phyloP scores from a whole-genome alignment of 2,113 vertebrate genomes.

The Cranoglanis bouderius region DNA sequence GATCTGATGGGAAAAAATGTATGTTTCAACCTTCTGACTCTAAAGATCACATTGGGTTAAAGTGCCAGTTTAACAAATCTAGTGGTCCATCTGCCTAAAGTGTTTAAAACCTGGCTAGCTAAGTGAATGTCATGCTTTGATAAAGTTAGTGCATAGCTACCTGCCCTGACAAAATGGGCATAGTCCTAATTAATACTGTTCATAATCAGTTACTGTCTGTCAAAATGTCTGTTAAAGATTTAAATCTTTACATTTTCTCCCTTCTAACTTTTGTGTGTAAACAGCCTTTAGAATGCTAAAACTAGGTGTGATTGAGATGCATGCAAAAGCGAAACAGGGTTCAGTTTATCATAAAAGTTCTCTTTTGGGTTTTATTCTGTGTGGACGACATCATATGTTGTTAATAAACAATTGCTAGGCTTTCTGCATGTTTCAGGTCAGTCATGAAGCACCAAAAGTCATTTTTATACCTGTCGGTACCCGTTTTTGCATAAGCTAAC shows the following conservation, averaged over 20 bases:
- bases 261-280: too few relatives aligned
- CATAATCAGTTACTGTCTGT: not conserved
- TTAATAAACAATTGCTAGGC: not conserved
- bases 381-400: not conserved
- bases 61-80: not conserved
- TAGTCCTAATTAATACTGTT: not conserved
- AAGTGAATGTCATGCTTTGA: not conserved
- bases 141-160: not conserved
- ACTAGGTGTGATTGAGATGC: too few relatives aligned
- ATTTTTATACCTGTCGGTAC: not conserved
- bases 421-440: not conserved
- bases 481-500: not conserved
- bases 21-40: not conserved
- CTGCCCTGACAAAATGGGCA: not conserved
- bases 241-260: not conserved
- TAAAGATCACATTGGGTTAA: not conserved
- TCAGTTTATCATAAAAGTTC: not conserved
- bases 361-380: not conserved
- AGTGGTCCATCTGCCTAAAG: not conserved
- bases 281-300: not conserved
- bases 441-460: not conserved
- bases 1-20: not conserved
- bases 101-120: not conserved
- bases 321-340: not conserved
- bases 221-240: not conserved